A percentile compares a stretch with the other conserved stretches of the same genome.
These are phyloP conservation scores for Parthenolecanium corni DNA, from an alignment of 2,888 invertebrate species.

Conservation along the genomic window DNA sequence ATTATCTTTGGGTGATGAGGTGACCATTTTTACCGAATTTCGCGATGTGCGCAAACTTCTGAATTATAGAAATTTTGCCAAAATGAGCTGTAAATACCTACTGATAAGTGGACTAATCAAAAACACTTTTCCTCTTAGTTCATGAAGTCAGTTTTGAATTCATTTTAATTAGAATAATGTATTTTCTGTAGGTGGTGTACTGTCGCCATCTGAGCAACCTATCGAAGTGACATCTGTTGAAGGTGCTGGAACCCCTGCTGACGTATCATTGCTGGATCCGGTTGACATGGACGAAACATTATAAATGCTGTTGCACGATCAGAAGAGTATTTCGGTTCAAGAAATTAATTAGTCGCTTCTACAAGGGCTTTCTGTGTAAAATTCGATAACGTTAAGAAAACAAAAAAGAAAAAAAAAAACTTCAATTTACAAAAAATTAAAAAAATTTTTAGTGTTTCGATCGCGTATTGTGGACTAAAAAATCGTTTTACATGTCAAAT, in stretches of 20 bases:
- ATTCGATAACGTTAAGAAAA: neutral
- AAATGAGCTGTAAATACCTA: too few relatives aligned
- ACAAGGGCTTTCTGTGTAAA: neutral
- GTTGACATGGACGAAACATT: constrained; percentile 25
- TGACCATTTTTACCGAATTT: too few relatives aligned
- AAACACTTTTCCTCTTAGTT: neutral
- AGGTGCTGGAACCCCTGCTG: neutral
- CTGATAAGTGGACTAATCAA: too few relatives aligned
- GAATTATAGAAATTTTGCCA: too few relatives aligned
- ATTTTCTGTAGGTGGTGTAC: constrained; percentile 5
- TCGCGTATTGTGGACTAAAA: too few relatives aligned
- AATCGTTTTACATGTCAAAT: constrained; percentile 9
- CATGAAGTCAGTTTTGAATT: neutral
- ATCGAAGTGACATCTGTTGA: constrained; percentile 1
- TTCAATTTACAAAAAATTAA: neutral
- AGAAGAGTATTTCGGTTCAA: neutral
- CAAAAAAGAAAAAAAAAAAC: neutral
- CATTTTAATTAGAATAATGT: neutral
- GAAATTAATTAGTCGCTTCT: constrained; percentile 17
- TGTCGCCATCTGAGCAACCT: constrained; percentile 11
- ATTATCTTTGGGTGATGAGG: too few relatives aligned
- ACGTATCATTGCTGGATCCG: constrained; percentile 10
- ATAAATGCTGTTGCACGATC: neutral
- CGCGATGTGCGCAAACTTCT: too few relatives aligned
- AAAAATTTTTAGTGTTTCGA: neutral